Evolutionary conservation across 1,140 invertebrate genomes (phyloP), one percentile per base, ranked within the genome.

Genomic region (Drosophila bocki): DNA sequence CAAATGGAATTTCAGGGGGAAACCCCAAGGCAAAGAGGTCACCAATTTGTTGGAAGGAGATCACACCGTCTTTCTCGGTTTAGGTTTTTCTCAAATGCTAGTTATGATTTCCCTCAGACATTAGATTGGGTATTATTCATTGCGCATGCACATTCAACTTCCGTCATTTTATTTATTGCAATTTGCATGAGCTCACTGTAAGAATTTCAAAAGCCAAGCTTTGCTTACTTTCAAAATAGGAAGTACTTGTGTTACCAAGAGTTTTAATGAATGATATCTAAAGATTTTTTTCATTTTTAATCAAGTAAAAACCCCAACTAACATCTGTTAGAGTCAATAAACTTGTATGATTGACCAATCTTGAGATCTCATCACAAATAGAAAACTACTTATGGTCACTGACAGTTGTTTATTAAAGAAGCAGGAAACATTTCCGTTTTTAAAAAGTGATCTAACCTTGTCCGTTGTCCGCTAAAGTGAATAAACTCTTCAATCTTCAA

Each of bases 121-220:
- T 58, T 17, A 32, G 17, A 47, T 33, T 11, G 19, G 45, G 17
- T 32, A 60, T 72, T 72, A 50, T 50, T 51, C 45, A 72, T 60
- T 37, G 44, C 48, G 39, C 44, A 19, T 45, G 19, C 13, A 42
- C 57, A 50, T 22, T 29, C 9, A 35, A 50, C 69, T 72, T 72
- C 69, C 69, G 67, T 67, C 67, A 69, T 5, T 57, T 47, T 32
- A 35, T 37, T 39, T 8, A 47, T 67, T 68, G 17, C 48, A 17
- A 69, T 71, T 60, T 32, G 69, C 67, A 72, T 72, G 67, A 72
- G 45, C 67, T 72, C 69, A 72, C 58, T 59, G 29, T 59, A 22
- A 22, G 67, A 39, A 26, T 42, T 42, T n/a, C 29, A 29, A 37
- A 35, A 63, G 39, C 48, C 9, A 42, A 39, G 19, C 32, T n/a